phyloP scores from a whole-genome alignment of 1,140 invertebrate genomes.

The Potamilus streckersoni region DNA sequence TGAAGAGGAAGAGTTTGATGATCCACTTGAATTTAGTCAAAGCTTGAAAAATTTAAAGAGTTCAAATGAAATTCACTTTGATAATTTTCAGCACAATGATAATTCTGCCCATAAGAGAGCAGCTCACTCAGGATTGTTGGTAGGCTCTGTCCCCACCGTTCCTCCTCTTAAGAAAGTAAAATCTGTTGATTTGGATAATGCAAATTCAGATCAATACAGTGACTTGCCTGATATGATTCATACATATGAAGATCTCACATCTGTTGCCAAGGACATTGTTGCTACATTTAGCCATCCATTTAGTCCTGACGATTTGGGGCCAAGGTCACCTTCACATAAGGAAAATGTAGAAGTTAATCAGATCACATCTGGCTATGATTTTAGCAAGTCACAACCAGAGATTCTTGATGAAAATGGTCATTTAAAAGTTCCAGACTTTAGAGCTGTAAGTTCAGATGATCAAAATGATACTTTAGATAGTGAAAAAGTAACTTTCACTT shows the following conservation, averaged over 20 bases:
- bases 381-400: too few species aligned
- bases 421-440: too few species aligned
- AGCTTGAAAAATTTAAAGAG: conserved; percentile 25
- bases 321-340: conserved; percentile 4
- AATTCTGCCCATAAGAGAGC: not conserved
- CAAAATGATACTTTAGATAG: conserved; percentile 25
- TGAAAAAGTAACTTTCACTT: conserved; percentile 1
- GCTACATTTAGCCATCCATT: conserved; percentile 19
- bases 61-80: not conserved
- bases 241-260: conserved; percentile 17
- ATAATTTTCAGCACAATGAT: not conserved
- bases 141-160: conserved; percentile 18
- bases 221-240: conserved; percentile 18
- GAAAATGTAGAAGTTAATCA: too few species aligned
- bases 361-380: too few species aligned
- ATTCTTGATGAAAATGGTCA: too few species aligned
- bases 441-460: conserved; percentile 21
- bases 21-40: conserved; percentile 25
- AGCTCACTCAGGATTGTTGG: not conserved
- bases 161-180: conserved; percentile 11
- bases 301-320: not conserved
- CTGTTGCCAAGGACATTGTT: conserved; percentile 28
- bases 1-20: conserved; percentile 26
- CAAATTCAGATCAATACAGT: not conserved
- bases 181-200: not conserved